These are phyloP conservation scores for Axis porcinus DNA, from an alignment of 2,113 vertebrate genomes.

Conservation along the genomic window DNA sequence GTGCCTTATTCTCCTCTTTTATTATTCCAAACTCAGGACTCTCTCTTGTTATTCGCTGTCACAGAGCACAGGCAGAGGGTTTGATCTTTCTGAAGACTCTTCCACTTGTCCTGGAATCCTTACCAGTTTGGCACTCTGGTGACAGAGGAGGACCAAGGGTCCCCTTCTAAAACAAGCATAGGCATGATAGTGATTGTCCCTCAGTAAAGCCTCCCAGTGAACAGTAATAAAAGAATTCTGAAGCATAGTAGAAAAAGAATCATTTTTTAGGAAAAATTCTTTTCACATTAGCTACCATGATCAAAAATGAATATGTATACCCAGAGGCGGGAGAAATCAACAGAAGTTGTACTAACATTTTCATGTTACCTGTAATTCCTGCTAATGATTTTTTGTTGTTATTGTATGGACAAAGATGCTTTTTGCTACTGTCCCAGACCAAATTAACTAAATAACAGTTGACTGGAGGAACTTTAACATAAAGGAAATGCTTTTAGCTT, in stretches of 20 bases:
- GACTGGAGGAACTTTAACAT: neutral
- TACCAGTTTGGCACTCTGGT: accelerated
- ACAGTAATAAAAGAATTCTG: neutral
- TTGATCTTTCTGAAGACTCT: neutral
- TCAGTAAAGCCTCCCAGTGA: neutral
- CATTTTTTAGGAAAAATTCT: neutral
- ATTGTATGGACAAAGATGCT: neutral
- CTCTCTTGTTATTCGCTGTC: neutral
- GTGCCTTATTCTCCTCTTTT: neutral
- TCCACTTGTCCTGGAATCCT: neutral
- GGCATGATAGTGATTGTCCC: neutral
- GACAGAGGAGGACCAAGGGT: neutral
- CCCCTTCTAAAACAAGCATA: neutral
- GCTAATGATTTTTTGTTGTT: neutral
- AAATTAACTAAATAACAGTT: neutral
- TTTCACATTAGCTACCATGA: neutral
- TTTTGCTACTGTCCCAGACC: neutral
- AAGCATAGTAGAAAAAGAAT: neutral
- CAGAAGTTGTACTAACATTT: neutral
- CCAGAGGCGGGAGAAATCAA: neutral
- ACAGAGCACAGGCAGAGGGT: neutral
- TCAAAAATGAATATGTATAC: neutral
- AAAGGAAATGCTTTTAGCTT: neutral
- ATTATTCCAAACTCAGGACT: neutral
- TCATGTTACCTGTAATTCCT: neutral